Evolutionary conservation across 1,140 invertebrate genomes (phyloP).

Genomic region (Phymastichus coffea): DNA sequence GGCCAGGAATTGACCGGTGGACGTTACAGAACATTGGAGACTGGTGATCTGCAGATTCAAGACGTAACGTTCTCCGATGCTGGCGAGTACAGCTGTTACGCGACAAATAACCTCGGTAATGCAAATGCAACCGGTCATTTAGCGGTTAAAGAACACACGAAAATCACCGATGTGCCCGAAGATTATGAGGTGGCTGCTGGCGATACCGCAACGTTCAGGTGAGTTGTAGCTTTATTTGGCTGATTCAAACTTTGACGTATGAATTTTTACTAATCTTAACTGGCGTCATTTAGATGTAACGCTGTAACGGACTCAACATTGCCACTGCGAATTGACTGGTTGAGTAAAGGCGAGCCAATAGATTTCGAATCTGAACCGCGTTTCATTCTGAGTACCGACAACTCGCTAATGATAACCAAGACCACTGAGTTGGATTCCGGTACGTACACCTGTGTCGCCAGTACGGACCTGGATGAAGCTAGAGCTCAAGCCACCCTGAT

Average conservation of each 20-base stretch:
- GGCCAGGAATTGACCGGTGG: slow-evolving; percentile 82
- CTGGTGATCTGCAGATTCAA: slow-evolving; percentile 84
- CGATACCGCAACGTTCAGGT: slow-evolving; percentile 81
- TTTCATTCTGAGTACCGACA: slow-evolving; percentile 81
- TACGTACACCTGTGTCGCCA: slow-evolving; percentile 93
- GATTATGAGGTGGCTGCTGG: slow-evolving; percentile 89
- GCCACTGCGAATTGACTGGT: slow-evolving; percentile 82
- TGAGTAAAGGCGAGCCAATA: slow-evolving; percentile 79
- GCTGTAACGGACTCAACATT: slow-evolving; percentile 83
- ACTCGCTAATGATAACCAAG: slow-evolving; percentile 91
- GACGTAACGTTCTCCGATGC: slow-evolving; percentile 81
- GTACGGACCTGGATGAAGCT: slow-evolving; percentile 83
- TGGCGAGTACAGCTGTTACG: slow-evolving; percentile 89
- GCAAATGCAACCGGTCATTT: slow-evolving; percentile 74
- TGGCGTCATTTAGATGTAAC: slow-evolving; percentile 68
- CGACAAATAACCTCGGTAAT: slow-evolving; percentile 89
- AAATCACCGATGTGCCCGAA: slow-evolving; percentile 82
- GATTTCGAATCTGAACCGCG: slow-evolving; percentile 85
- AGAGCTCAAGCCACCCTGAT: slow-evolving; percentile 82
- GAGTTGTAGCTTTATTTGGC: slow-evolving; percentile 2
- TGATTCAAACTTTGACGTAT: background rate
- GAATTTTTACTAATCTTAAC: background rate
- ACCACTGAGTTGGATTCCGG: slow-evolving; percentile 94
- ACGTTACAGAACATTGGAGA: slow-evolving; percentile 68
- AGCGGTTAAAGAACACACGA: slow-evolving; percentile 81